Percentiles rank a stretch among this genome's conserved stretches.
These are phyloP conservation scores for Lepidurus couesii DNA, from an alignment of 1,140 invertebrate species.

Conservation along the genomic window DNA sequence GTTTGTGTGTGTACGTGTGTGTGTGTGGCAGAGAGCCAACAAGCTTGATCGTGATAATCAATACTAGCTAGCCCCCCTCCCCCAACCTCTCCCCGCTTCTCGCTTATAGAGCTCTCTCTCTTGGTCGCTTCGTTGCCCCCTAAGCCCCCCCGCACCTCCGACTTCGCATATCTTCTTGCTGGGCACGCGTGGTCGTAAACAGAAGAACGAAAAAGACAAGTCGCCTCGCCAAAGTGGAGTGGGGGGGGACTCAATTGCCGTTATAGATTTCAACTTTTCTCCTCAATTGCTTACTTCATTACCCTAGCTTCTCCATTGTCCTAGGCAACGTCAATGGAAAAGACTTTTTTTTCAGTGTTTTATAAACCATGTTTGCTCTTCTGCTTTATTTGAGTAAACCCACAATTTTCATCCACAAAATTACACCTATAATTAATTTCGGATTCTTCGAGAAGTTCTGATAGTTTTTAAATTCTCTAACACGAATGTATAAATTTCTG, in stretches of 20 bases:
- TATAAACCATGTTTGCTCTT: no score
- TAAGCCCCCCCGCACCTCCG: not conserved
- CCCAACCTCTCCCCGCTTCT: not conserved
- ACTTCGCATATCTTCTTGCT: constrained; percentile 11
- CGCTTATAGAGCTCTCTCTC: not conserved
- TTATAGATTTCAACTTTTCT: constrained; percentile 11
- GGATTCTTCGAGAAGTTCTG: no score
- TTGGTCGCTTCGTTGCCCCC: not conserved
- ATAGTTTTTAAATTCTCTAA: no score
- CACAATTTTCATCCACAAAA: no score
- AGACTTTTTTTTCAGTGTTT: not conserved
- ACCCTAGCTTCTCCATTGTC: not conserved
- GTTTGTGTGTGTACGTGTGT: not conserved
- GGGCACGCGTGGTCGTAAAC: not conserved
- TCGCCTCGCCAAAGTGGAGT: not conserved
- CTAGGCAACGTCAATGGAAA: not conserved
- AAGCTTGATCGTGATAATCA: constrained; percentile 22
- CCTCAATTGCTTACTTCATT: constrained; percentile 15
- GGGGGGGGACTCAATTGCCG: not conserved
- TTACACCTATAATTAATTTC: no score
- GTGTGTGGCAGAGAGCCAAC: constrained; percentile 13
- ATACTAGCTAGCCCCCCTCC: constrained; percentile 10
- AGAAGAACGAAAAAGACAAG: constrained; percentile 5
- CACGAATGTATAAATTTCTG: no score
- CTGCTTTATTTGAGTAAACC: no score